Percentiles rank a stretch among this genome's conserved stretches.
These are phyloP conservation scores for Hoplostethus mediterraneus DNA, from an alignment of 2,797 vertebrate species.

Conservation along the genomic window DNA sequence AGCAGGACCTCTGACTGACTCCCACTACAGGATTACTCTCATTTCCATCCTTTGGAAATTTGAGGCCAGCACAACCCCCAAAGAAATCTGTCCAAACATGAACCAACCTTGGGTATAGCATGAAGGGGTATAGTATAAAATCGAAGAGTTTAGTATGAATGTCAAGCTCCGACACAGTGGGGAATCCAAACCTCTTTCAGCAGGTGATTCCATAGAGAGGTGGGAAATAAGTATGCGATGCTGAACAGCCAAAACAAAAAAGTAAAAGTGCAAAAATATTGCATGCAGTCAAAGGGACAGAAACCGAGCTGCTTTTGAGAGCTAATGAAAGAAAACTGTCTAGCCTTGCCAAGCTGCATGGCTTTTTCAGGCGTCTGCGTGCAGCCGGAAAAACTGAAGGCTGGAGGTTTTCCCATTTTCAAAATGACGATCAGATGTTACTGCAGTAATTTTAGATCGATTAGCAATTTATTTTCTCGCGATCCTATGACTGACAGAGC, in stretches of 20 bases:
- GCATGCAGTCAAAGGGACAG: not conserved
- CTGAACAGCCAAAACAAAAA: not conserved
- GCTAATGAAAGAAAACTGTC: not conserved
- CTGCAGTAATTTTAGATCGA: conserved; percentile 3
- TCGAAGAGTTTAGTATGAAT: not conserved
- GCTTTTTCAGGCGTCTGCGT: not conserved
- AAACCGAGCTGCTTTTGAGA: not conserved
- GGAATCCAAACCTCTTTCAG: not conserved
- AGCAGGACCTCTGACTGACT: conserved; percentile 40
- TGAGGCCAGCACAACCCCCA: not conserved
- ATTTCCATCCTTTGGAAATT: conserved; percentile 21
- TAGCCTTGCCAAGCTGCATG: not conserved
- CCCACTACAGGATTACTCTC: not conserved
- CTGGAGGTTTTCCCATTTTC: not conserved
- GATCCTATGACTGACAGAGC: not conserved
- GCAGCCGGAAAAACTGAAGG: not conserved
- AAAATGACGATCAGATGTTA: conserved; percentile 1
- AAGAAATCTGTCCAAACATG: conserved; percentile 11
- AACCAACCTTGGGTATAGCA: not conserved
- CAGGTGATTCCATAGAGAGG: not conserved
- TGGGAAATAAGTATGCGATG: too few species aligned
- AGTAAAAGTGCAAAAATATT: not conserved
- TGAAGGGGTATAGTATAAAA: not conserved
- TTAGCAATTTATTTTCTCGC: not conserved
- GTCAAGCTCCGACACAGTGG: not conserved